Percentiles rank a stretch among this genome's conserved stretches.
Conservation (phyloP, 1,140 invertebrate genomes). For the Monochamus saltuarius region DNA sequence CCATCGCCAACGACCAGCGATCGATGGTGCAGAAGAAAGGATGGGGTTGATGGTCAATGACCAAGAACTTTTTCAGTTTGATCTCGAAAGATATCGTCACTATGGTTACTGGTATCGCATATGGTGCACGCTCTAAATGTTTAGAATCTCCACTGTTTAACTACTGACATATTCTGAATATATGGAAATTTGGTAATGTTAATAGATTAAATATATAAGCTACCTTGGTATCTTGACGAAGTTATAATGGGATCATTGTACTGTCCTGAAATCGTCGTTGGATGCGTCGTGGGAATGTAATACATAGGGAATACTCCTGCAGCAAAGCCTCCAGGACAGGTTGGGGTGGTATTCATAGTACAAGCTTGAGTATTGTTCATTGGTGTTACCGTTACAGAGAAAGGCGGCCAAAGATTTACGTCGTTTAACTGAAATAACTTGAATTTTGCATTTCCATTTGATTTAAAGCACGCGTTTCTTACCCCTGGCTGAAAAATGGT, state of each 20-base stretch:
- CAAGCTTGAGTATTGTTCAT: constrained; percentile 48
- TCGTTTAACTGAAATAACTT: constrained; percentile 41
- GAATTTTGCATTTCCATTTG: not conserved
- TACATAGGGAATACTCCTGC: constrained; percentile 61
- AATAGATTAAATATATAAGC: too few relatives aligned
- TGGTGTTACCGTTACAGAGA: constrained; percentile 57
- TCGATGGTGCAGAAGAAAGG: too few relatives aligned
- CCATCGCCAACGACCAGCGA: too few relatives aligned
- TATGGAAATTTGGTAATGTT: too few relatives aligned
- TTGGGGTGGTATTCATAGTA: constrained; percentile 35
- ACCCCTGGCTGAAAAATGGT: constrained; percentile 26
- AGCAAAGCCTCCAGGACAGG: constrained; percentile 24
- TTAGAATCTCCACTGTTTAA: too few relatives aligned
- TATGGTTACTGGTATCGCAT: too few relatives aligned
- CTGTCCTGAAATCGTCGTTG: constrained; percentile 23
- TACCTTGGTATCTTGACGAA: constrained; percentile 36
- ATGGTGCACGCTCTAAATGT: too few relatives aligned
- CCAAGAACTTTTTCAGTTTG: too few relatives aligned
- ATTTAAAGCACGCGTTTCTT: constrained; percentile 10
- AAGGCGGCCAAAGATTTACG: constrained; percentile 62
- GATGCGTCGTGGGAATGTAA: constrained; percentile 57
- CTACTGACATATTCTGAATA: too few relatives aligned
- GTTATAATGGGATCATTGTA: constrained; percentile 14
- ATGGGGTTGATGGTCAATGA: too few relatives aligned
- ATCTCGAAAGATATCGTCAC: too few relatives aligned